Conservation (phyloP, 2,888 invertebrate genomes). For the Harpalus rufipes region DNA sequence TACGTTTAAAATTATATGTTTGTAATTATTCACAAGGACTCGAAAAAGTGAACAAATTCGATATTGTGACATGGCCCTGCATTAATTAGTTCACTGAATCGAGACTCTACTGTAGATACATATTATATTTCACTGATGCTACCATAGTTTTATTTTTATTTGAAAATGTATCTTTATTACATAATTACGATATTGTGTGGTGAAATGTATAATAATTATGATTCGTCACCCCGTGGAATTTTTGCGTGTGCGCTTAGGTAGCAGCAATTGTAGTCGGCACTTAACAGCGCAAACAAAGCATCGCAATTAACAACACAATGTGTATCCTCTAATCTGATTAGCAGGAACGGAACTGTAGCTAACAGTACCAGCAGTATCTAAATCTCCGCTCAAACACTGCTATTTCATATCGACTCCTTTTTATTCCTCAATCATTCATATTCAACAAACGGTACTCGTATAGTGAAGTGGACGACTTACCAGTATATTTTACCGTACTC, state of each 20-base stretch:
- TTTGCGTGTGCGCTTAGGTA: background rate
- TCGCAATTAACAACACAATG: conserved; percentile 63
- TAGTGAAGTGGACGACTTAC: conserved; percentile 16
- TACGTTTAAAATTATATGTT: no score
- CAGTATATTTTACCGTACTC: background rate
- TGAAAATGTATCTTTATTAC: no score
- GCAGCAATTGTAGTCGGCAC: conserved; percentile 50
- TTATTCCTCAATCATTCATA: conserved; percentile 64
- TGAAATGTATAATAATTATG: background rate
- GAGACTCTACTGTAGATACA: no score
- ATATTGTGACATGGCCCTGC: no score
- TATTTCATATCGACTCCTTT: conserved; percentile 64
- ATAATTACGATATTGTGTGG: no score
- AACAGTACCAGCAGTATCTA: conserved; percentile 55
- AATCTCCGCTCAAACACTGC: conserved; percentile 54
- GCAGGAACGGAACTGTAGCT: conserved; percentile 63
- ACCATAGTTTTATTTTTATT: no score
- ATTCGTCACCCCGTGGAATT: background rate
- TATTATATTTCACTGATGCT: no score
- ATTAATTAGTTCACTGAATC: no score
- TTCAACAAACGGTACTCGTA: conserved; percentile 53
- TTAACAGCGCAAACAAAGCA: conserved; percentile 53
- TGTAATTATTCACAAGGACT: no score
- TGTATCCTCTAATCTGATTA: conserved; percentile 64
- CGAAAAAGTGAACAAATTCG: no score